These are phyloP conservation scores for Ditylenchus dipsaci DNA, from an alignment of 1,140 invertebrate genomes.

Conservation along the genomic window DNA sequence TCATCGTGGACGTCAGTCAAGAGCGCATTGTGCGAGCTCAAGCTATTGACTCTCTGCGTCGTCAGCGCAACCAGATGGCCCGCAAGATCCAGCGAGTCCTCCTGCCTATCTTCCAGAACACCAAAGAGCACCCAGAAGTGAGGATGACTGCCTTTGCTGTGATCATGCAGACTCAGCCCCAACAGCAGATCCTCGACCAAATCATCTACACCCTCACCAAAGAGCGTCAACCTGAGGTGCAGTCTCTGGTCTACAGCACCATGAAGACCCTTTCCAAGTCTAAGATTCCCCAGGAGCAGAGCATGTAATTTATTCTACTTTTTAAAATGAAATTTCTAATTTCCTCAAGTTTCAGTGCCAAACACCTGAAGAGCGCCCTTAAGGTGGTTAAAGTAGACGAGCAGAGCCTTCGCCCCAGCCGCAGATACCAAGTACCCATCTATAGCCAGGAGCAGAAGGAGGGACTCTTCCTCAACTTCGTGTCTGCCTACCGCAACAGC, in stretches of 20 bases:
- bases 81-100: constrained; percentile 35
- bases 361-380: constrained; percentile 33
- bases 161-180: constrained; percentile 30
- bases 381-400: constrained; percentile 36
- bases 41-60: constrained; percentile 36
- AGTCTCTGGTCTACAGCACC: constrained; percentile 38
- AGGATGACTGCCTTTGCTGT: constrained; percentile 46
- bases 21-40: constrained; percentile 28
- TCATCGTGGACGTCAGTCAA: constrained; percentile 25
- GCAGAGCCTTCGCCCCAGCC: constrained; percentile 24
- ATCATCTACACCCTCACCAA: constrained; percentile 23
- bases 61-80: constrained; percentile 23
- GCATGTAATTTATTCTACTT: too few relatives aligned
- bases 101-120: constrained; percentile 42
- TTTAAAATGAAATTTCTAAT: too few relatives aligned
- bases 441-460: constrained; percentile 33
- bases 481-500: constrained; percentile 26
- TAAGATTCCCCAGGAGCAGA: constrained; percentile 17
- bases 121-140: constrained; percentile 35
- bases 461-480: constrained; percentile 32
- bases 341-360: constrained; percentile 20
- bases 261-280: constrained; percentile 37
- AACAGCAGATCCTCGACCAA: constrained; percentile 25
- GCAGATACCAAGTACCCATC: constrained; percentile 34
- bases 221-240: constrained; percentile 37